Evolutionary conservation across 1,140 invertebrate genomes (phyloP).

Genomic region (Maniola jurtina): DNA sequence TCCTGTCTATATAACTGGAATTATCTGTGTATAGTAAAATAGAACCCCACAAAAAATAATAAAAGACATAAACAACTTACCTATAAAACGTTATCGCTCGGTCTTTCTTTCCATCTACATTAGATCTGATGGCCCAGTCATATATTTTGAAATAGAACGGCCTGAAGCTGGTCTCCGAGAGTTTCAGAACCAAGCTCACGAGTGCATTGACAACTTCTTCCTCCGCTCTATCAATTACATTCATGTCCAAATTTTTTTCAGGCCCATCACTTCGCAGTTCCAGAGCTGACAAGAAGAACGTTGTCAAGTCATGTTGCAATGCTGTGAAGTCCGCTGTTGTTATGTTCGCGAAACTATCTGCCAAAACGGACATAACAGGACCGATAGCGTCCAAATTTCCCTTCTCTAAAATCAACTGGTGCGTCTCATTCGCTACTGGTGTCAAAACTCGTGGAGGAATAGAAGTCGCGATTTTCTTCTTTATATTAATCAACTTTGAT

Average conservation of each 20-base stretch:
- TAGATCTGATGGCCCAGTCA: conserved; percentile 87
- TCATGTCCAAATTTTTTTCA: conserved; percentile 54
- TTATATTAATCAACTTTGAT: conserved; percentile 81
- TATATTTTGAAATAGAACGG: conserved; percentile 92
- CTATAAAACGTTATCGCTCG: conserved; percentile 89
- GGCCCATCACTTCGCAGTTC: conserved; percentile 81
- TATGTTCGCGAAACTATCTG: conserved; percentile 83
- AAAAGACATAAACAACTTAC: conserved; percentile 59
- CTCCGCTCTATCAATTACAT: conserved; percentile 80
- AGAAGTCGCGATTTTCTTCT: conserved; percentile 83
- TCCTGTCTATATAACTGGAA: too few relatives aligned
- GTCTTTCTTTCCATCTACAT: conserved; percentile 80
- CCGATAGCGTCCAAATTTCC: conserved; percentile 82
- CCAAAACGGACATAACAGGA: conserved; percentile 86
- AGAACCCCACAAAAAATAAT: conserved; percentile 10
- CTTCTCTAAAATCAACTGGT: conserved; percentile 81
- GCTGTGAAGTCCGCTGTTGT: conserved; percentile 81
- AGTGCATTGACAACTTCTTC: conserved; percentile 86
- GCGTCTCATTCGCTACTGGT: conserved; percentile 84
- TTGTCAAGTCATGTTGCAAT: conserved; percentile 83
- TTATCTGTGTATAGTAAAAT: not conserved
- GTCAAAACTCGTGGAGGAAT: conserved; percentile 88
- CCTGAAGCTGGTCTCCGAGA: conserved; percentile 92
- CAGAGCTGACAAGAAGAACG: conserved; percentile 87
- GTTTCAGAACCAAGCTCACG: conserved; percentile 88